These are phyloP conservation scores for Trichosurus vulpecula DNA, from an alignment of 2,797 vertebrate species.

Conservation along the genomic window DNA sequence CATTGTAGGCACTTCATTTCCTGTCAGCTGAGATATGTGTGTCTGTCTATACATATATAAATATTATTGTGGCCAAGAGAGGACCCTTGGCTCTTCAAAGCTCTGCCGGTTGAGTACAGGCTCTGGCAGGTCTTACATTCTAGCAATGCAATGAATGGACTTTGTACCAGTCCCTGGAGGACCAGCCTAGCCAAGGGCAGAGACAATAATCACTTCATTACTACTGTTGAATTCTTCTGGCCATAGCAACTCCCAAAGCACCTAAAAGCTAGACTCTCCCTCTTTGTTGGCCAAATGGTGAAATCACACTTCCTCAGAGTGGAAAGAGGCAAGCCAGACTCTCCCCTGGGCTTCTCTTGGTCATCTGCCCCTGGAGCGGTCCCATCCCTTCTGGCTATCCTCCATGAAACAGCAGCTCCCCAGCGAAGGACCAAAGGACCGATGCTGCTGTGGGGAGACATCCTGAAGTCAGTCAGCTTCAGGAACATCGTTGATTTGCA, in stretches of 20 bases:
- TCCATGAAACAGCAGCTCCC: too few relatives aligned
- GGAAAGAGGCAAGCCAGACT: too few relatives aligned
- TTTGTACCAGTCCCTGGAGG: neutral
- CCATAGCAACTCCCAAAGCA: too few relatives aligned
- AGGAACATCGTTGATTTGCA: too few relatives aligned
- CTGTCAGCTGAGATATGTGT: too few relatives aligned
- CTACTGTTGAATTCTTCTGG: too few relatives aligned
- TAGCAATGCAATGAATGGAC: neutral
- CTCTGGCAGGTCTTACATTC: neutral
- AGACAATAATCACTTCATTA: neutral
- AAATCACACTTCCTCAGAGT: neutral
- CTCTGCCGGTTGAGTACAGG: neutral
- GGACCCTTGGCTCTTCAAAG: neutral
- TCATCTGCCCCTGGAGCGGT: too few relatives aligned
- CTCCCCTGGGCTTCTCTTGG: too few relatives aligned
- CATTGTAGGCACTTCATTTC: neutral
- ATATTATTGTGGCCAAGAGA: neutral
- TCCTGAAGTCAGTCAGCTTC: too few relatives aligned
- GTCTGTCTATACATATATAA: neutral
- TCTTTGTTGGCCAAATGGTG: neutral
- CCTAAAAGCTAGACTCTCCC: neutral
- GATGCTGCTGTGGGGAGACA: too few relatives aligned
- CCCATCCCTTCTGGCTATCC: too few relatives aligned
- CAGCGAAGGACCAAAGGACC: too few relatives aligned
- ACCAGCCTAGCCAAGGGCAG: neutral